Evolutionary conservation across 2,113 vertebrate species (phyloP), one percentile per base, ranked within the genome.

Genomic region (Halichoerus grypus): DNA sequence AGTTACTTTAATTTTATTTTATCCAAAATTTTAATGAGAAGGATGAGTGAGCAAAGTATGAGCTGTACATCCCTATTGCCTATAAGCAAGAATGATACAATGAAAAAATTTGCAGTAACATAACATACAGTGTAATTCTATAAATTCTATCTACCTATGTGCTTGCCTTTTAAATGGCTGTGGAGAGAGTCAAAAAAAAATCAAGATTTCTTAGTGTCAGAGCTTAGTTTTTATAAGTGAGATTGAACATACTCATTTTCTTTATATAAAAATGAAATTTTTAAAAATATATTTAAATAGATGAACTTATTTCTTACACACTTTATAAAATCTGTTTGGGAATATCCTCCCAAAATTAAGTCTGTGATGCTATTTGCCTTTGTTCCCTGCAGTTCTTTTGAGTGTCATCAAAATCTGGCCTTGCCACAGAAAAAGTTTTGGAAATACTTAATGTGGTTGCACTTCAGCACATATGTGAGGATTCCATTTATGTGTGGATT

Each of bases 141-240:
- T 81, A 80, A 36, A 81, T 49, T 80, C 49, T 80, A 59, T 15
- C 22, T 91, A 53, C 57, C 14, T 69, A 15, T 69, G 18, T 94
- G 36, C 31, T 63, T 88, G 61, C 84, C 61, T 87, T 94, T 67
- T 87, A n/a, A 80, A n/a, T 77, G 77, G 31, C 63, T 71, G 39
- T 88, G 63, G 31, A 71, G 21, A 61, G 63, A 80, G 49, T 61
- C 5, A 81, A 4, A 21, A 71, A 88, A 80, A 74, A 63, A 63
- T 79, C 92, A 80, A 71, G 51, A 59, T 81, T 88, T 21, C 63
- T 49, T 69, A 80, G 42, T 74, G 4, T 71, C 39, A 81, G 81
- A 88, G 74, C 31, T 81, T 69, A 94, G 24, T 88, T 88, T 85
- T 94, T 28, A 46, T 46, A 87, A 65, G 31, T 79, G 72, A 65